Evolutionary conservation across 30 jellyfish, hydroid and myxozoan genomes (phyloP), one percentile per base, ranked within the genome.

Genomic region (Aurelia sp.): DNA sequence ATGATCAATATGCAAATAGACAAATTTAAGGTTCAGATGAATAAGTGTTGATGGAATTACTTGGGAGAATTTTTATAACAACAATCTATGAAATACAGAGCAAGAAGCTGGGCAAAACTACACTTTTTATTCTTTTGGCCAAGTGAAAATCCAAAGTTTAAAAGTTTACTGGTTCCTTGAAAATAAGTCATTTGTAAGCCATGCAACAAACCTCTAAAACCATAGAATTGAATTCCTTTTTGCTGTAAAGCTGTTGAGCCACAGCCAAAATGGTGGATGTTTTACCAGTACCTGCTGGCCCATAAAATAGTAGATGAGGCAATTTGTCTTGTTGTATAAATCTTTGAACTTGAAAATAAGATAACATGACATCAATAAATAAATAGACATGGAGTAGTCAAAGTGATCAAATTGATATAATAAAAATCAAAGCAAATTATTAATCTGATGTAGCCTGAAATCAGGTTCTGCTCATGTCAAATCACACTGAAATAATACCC

Each of bases 261-360:
- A 96, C 95, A 20, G 99, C 99, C 31, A 96, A 79, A 16, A 91
- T 88, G 31, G 99, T 91, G 30, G 99, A 96, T 40, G 99, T 96
- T 80, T 96, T 96, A 8, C 99, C 99, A 48, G 98, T 96, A 35
- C 99, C 99, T 44, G 99, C 97, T 10, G 99, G 99, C 44, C 99
- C 99, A 96, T 96, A 96, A 64, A 96, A 96, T 81, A 96, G 68
- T 11, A 96, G 82, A 74, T 96, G 99, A 5, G 99, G 99, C 50
- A 96, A 90, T 35, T 90, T 89, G 78, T 90, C 98, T 81, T 95
- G 98, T 70, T 82, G 53, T 35, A 95, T 81, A 63, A 95, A 95
- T 67, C 97, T 89, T 57, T 93, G 94, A 50, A 93, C 98, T 93
- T 61, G 21, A 75, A 18, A 20, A 11, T 0, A 3, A 70, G 58